phyloP scores from a whole-genome alignment of 2,113 vertebrate species.

The Podarcis muralis region DNA sequence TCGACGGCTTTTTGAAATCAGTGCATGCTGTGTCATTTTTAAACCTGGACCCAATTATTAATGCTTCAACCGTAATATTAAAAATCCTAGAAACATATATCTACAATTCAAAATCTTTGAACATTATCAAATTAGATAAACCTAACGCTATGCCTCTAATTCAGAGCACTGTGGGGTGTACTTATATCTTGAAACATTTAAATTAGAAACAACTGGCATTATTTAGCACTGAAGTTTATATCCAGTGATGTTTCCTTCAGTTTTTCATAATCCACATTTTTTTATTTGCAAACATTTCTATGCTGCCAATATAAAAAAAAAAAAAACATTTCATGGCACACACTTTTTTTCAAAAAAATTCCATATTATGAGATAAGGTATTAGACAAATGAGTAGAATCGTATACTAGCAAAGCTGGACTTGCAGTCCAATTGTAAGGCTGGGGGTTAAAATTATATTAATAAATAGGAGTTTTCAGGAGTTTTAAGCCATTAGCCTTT shows the following conservation, averaged over 20 bases:
- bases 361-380: slow-evolving; percentile 27
- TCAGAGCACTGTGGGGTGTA: background rate
- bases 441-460: background rate
- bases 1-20: background rate
- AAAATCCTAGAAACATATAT: background rate
- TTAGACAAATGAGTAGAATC: background rate
- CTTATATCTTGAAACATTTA: background rate
- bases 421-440: background rate
- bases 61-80: background rate
- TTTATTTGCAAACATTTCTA: too few species aligned
- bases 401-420: background rate
- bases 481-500: slow-evolving; percentile 1
- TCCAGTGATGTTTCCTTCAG: background rate
- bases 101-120: slow-evolving; percentile 1
- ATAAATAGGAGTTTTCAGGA: background rate
- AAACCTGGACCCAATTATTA: background rate
- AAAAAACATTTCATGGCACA: too few species aligned
- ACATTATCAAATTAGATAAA: rapidly evolving
- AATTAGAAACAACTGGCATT: slow-evolving; percentile 10
- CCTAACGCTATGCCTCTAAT: background rate
- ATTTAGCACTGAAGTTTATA: slow-evolving; percentile 5
- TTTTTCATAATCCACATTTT: background rate
- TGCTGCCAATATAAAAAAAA: too few species aligned
- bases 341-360: background rate
- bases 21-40: background rate